Conservation (phyloP, 2,888 invertebrate species). For the Meteorus colon region DNA sequence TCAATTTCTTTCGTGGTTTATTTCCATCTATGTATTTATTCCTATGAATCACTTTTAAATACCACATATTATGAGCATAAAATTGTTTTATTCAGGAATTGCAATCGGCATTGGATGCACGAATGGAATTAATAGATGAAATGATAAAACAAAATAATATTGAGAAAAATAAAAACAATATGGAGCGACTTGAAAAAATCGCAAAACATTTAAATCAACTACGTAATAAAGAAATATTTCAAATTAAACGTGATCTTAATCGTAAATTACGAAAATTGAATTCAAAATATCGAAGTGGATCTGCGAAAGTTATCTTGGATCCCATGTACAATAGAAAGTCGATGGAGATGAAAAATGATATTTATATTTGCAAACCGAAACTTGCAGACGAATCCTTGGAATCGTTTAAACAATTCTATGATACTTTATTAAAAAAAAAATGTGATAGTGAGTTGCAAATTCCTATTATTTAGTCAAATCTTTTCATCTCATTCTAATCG, state of each 20-base stretch:
- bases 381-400: conserved; percentile 13
- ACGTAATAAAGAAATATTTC: conserved; percentile 76
- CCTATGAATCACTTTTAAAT: conserved; percentile 29
- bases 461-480: no score
- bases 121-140: conserved; percentile 81
- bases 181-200: conserved; percentile 70
- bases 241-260: conserved; percentile 74
- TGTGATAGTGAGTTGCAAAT: background rate
- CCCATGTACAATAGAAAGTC: background rate
- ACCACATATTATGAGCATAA: conserved; percentile 31
- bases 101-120: conserved; percentile 81
- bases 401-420: conserved; percentile 1
- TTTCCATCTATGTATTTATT: conserved; percentile 27
- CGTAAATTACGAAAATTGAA: conserved; percentile 75
- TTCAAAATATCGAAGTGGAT: conserved; percentile 67
- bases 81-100: conserved; percentile 76
- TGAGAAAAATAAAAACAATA: conserved; percentile 28
- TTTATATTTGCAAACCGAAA: conserved; percentile 3
- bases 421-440: background rate
- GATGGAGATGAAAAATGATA: conserved; percentile 33
- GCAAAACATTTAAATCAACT: conserved; percentile 76
- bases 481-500: background rate
- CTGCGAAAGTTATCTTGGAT: background rate
- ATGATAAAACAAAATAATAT: conserved; percentile 71
- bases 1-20: conserved; percentile 1